Evolutionary conservation across 2,797 vertebrate species (phyloP).

Genomic region (Clarias fuscus): DNA sequence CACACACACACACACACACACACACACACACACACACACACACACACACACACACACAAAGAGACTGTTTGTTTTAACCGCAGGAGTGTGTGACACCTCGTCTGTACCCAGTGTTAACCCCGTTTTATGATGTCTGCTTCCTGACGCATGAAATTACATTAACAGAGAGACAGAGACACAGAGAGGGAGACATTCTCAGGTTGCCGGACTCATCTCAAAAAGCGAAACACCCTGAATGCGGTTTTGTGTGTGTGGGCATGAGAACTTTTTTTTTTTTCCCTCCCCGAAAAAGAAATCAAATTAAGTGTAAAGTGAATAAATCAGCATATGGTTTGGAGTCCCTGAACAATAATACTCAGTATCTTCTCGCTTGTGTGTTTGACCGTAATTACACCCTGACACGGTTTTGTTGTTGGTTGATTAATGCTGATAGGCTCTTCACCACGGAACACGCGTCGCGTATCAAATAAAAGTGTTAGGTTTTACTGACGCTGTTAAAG

Average conservation of each 20-base stretch:
- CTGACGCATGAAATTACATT: conserved; percentile 71
- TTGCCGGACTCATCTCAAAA: conserved; percentile 55
- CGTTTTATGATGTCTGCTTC: conserved; percentile 71
- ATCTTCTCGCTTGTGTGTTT: conserved; percentile 45
- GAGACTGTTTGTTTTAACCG: conserved; percentile 69
- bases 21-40: conserved; percentile 49
- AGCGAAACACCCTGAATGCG: conserved; percentile 62
- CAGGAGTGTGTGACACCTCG: conserved; percentile 73
- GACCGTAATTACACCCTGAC: conserved; percentile 66
- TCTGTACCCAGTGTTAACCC: conserved; percentile 76
- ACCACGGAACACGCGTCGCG: conserved; percentile 63
- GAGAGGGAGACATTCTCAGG: conserved; percentile 76
- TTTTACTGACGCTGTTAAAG: neutral
- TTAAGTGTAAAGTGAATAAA: conserved; percentile 64
- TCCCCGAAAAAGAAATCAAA: conserved; percentile 53
- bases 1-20: conserved; percentile 59
- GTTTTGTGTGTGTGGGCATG: conserved; percentile 15
- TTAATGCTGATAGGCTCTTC: conserved; percentile 62
- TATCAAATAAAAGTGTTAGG: conserved; percentile 62
- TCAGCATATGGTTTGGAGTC: conserved; percentile 56
- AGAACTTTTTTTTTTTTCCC: no score
- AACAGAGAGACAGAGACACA: conserved; percentile 74
- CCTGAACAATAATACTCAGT: conserved; percentile 66
- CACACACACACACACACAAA: conserved; percentile 29
- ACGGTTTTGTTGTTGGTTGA: conserved; percentile 63